Evolutionary conservation across 2,797 vertebrate genomes (phyloP), one percentile per base, ranked within the genome.

Genomic region (Eidolon dupreanum): DNA sequence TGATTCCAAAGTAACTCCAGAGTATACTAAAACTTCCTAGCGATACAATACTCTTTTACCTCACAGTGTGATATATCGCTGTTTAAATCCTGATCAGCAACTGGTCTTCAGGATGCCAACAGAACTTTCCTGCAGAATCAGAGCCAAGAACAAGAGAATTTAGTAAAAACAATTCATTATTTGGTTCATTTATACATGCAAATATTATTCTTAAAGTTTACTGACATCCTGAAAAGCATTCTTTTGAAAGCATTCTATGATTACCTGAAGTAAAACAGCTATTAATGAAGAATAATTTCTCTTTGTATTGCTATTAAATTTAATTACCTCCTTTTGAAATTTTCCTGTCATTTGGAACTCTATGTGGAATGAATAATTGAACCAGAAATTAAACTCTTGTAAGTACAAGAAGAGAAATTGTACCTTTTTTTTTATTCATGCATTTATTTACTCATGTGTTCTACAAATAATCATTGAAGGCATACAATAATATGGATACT

Each of bases 1-100:
- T 98, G 97, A 98, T 93, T 98, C 90, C 96, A 87, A 93, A 55
- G 83, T 97, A 98, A 95, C 97, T 98, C 96, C 12, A 97, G 98
- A 98, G 98, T 96, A 96, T 79, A 96, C 88, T 98, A 97, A 98
- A 98, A 78, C 51, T 97, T 90, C 68, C 55, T 94, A 96, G 93
- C 57, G 57, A 96, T 95, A 97, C 68, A 93, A 86, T 95, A 97
- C 63, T 41, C 61, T 97, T 97, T 94, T 81, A 43, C 53, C 96
- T 97, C 89, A 88, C 82, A 82, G 63, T 96, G 49, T 96, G 93
- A 78, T 95, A 83, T 95, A 77, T 94, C 0, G 22, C 61, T 93
- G 59, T 88, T 96, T 97, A 97, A 96, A 92, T 90, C 0, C 94
- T 97, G 65, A 97, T 92, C 74, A 49, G 93, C 95, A 20, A 28